Evolutionary conservation across 2,888 invertebrate genomes (phyloP), one percentile per base, ranked within the genome.

Genomic region (Idaea biselata): DNA sequence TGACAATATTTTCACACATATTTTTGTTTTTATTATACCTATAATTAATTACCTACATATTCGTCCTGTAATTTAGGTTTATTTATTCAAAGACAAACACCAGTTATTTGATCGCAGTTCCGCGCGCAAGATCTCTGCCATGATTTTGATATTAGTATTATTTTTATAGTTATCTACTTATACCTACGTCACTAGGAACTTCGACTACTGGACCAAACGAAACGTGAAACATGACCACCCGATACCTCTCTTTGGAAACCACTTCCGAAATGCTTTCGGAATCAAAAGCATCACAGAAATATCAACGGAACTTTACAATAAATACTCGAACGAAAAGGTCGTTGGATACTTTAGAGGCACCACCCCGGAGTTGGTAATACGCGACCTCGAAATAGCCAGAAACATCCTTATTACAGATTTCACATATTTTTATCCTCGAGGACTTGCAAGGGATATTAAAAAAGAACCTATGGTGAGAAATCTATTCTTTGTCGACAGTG

Each of bases 401-500:
- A 63, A 70, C 17, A 81, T 89, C 58, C 64, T 89, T 32, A 84
- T 59, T 62, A 72, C 77, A 3, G 86, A 89, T 60, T 88, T 88
- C 55, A 68, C 72, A 0, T 73, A 79, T 61, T 89, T 89, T 65
- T 75, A 88, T 58, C 72, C 67, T 0, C 77, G 89, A 16, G 83
- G 88, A 1, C 60, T 83, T 1, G 79, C 80, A 0, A 76, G 83
- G n/a, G 68, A 82, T 57, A 65, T 74, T 0, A 73, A 79, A 59
- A 58, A 65, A 4, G 88, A 90, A 60, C 82, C 87, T 0, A 16
- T 86, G 0, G 67, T 83, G 16, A 59, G 61, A 6, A 88, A 84
- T 62, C 60, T 89, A 18, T 89, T 90, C 61, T 77, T 80, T 54
- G 78, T 62, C 6, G 84, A 88, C 18, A 89, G 89, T 0, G 89